phyloP scores from a whole-genome alignment of 2,797 vertebrate genomes.

The Sebastes vulpes region DNA sequence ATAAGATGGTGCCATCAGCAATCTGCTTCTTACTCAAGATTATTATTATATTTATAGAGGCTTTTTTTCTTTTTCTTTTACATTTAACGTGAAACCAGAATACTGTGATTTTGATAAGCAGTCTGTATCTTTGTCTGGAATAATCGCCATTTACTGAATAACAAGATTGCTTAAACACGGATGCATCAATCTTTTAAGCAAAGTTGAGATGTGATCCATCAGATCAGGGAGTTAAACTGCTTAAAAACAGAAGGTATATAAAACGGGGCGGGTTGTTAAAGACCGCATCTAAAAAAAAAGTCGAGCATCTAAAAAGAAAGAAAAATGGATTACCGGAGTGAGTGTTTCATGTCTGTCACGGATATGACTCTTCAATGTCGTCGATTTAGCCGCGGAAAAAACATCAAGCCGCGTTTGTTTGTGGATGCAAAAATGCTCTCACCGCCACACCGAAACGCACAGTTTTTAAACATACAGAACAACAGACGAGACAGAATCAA shows the following conservation, averaged over 20 bases:
- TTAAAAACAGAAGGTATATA: slow-evolving; percentile 4
- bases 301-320: slow-evolving; percentile 1
- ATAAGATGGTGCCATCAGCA: slow-evolving; percentile 1
- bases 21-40: neutral
- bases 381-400: slow-evolving; percentile 52
- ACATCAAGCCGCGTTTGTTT: slow-evolving; percentile 31
- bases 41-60: neutral
- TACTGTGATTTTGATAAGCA: neutral
- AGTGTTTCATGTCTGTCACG: slow-evolving; percentile 48
- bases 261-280: neutral
- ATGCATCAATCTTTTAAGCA: slow-evolving; percentile 4
- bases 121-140: slow-evolving; percentile 41
- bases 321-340: slow-evolving; percentile 30
- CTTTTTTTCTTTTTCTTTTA: neutral
- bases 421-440: slow-evolving; percentile 40
- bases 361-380: slow-evolving; percentile 47
- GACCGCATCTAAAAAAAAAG: slow-evolving; percentile 9
- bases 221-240: neutral
- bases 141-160: slow-evolving; percentile 21
- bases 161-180: slow-evolving; percentile 1
- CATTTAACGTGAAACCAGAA: neutral
- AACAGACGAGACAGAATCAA: slow-evolving; percentile 68
- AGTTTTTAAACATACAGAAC: slow-evolving; percentile 52
- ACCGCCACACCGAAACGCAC: slow-evolving; percentile 38
- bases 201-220: neutral